Evolutionary conservation across 2,797 vertebrate genomes (phyloP).

Genomic region (Centroberyx gerrardi): DNA sequence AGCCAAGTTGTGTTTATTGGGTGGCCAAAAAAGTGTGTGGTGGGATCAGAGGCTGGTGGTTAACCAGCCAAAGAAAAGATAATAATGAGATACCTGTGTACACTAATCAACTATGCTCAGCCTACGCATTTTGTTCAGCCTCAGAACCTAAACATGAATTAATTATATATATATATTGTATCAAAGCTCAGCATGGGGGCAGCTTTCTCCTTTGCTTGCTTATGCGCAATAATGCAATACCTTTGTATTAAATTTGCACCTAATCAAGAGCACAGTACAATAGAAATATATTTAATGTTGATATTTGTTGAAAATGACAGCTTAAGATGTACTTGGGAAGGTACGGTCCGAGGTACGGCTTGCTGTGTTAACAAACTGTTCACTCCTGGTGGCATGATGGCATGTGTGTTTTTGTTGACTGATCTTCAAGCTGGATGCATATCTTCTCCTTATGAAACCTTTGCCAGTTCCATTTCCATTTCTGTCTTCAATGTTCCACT

Average conservation of each 20-base stretch:
- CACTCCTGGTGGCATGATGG: background rate
- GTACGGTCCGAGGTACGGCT: constrained; percentile 13
- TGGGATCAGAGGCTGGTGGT: constrained; percentile 41
- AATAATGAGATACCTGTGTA: constrained; percentile 66
- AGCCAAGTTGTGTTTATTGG: constrained; percentile 60
- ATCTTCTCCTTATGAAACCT: constrained; percentile 40
- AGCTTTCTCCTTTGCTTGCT: background rate
- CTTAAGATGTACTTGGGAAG: constrained; percentile 19
- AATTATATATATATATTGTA: background rate
- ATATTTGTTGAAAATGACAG: constrained; percentile 17
- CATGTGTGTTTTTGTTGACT: constrained; percentile 31
- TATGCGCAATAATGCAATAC: too few species aligned
- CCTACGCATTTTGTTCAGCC: constrained; percentile 21
- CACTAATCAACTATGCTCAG: constrained; percentile 22
- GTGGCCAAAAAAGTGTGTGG: constrained; percentile 19
- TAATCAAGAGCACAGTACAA: background rate
- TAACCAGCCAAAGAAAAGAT: constrained; percentile 67
- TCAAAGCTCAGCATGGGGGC: background rate
- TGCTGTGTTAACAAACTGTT: background rate
- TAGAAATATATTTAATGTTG: constrained; percentile 26
- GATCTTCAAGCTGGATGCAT: constrained; percentile 45
- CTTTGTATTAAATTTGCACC: too few species aligned
- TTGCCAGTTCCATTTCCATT: constrained; percentile 27
- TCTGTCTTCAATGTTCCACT: constrained; percentile 3
- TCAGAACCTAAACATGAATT: constrained; percentile 9